These are phyloP conservation scores for Lutjanus argentimaculatus DNA, from an alignment of 2,797 vertebrate genomes.

Conservation along the genomic window DNA sequence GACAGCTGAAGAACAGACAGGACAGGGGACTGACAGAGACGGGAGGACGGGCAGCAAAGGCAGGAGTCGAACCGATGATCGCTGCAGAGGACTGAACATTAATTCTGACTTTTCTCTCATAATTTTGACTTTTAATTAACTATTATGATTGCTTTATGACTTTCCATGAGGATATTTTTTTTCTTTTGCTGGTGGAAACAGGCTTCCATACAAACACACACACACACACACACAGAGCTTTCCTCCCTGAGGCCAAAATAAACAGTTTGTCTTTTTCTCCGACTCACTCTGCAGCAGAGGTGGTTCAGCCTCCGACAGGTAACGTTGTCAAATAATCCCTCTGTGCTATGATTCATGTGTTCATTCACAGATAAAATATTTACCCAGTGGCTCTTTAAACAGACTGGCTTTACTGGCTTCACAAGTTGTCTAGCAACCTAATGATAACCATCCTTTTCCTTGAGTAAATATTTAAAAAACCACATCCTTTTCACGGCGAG, in stretches of 20 bases:
- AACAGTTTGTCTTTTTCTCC: background rate
- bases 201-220: too few species aligned
- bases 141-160: too few species aligned
- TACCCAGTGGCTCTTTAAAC: constrained; percentile 76
- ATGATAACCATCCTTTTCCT: constrained; percentile 47
- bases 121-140: too few species aligned
- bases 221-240: background rate
- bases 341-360: constrained; percentile 26
- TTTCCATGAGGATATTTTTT: too few species aligned
- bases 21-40: too few species aligned
- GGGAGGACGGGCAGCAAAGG: too few species aligned
- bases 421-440: constrained; percentile 86
- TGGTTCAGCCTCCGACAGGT: constrained; percentile 19
- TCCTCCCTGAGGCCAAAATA: constrained; percentile 16
- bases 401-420: constrained; percentile 71
- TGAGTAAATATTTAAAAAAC: constrained; percentile 73
- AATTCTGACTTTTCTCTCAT: too few species aligned
- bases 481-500: constrained; percentile 29
- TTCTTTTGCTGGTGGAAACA: too few species aligned
- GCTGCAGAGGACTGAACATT: too few species aligned
- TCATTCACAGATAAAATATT: constrained; percentile 70
- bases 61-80: too few species aligned
- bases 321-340: constrained; percentile 33
- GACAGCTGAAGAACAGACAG: too few species aligned
- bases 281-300: background rate